phyloP scores from a whole-genome alignment of 2,113 vertebrate species.

The Chaetodon trifascialis region DNA sequence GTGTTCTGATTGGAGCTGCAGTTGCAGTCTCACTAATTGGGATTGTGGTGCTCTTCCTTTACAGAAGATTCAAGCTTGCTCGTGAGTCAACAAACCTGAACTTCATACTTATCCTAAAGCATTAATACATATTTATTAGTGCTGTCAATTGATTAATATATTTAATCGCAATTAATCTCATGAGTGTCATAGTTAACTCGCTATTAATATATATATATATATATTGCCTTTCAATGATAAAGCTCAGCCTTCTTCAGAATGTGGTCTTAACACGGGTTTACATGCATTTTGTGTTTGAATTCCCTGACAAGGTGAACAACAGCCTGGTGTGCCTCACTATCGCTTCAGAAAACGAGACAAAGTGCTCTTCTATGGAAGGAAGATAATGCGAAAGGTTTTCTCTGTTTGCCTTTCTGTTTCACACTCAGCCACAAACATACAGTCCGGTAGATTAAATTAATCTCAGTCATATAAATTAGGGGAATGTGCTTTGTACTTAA shows the following conservation, averaged over 20 bases:
- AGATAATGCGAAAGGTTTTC: conserved; percentile 95
- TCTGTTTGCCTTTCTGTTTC: background rate
- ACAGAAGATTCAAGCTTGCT: conserved; percentile 84
- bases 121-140: background rate
- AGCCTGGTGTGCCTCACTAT: conserved; percentile 89
- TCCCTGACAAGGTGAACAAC: conserved; percentile 81
- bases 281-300: conserved; percentile 42
- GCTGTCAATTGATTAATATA: no score
- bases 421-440: background rate
- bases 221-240: no score
- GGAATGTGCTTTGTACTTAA: background rate
- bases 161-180: no score
- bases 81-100: conserved; percentile 83
- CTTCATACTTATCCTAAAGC: background rate
- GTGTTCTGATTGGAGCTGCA: conserved; percentile 89
- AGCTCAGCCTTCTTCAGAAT: background rate
- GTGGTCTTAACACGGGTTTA: background rate
- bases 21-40: conserved; percentile 85
- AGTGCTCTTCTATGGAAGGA: conserved; percentile 95
- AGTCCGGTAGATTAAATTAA: background rate
- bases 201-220: no score
- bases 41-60: conserved; percentile 86
- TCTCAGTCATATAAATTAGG: background rate
- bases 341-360: conserved; percentile 96
- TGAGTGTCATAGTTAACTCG: no score